phyloP scores from a whole-genome alignment of 2,888 invertebrate species.

The Tanytarsus gracilentus region DNA sequence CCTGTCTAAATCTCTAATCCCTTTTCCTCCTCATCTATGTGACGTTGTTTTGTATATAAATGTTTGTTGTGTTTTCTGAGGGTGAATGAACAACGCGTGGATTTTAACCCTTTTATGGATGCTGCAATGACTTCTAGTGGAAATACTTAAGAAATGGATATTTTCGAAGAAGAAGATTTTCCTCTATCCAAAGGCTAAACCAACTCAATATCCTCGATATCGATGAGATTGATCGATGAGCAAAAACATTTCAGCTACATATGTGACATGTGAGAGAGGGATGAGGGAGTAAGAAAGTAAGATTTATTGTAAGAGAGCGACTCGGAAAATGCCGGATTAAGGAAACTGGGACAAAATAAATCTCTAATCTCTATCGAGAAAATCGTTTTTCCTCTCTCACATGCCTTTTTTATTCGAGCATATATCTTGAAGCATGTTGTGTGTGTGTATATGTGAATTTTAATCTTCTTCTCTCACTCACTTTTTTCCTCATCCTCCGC shows the following conservation, averaged over 20 bases:
- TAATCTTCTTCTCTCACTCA: background rate
- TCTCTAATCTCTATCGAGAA: slow-evolving; percentile 26
- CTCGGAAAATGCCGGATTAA: slow-evolving; percentile 22
- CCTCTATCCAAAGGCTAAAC: slow-evolving; percentile 11
- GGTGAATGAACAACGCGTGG: too few relatives aligned
- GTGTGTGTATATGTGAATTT: slow-evolving; percentile 19
- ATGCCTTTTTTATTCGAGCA: background rate
- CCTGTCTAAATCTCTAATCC: slow-evolving; percentile 26
- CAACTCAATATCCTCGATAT: too few relatives aligned
- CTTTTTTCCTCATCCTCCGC: too few relatives aligned
- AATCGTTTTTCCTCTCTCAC: slow-evolving; percentile 13
- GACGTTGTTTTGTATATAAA: too few relatives aligned
- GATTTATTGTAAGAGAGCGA: slow-evolving; percentile 23
- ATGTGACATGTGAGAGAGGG: slow-evolving; percentile 8
- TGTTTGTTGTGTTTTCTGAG: too few relatives aligned
- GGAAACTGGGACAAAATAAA: slow-evolving; percentile 28
- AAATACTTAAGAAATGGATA: too few relatives aligned
- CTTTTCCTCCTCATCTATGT: background rate
- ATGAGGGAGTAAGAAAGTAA: slow-evolving; percentile 1
- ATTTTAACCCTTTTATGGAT: too few relatives aligned
- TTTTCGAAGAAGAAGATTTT: too few relatives aligned
- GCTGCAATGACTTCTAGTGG: too few relatives aligned
- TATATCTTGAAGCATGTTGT: background rate
- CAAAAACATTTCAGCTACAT: background rate
- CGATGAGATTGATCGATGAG: slow-evolving; percentile 13